phyloP scores from a whole-genome alignment of 2,113 vertebrate genomes.

The Calyptomena viridis region DNA sequence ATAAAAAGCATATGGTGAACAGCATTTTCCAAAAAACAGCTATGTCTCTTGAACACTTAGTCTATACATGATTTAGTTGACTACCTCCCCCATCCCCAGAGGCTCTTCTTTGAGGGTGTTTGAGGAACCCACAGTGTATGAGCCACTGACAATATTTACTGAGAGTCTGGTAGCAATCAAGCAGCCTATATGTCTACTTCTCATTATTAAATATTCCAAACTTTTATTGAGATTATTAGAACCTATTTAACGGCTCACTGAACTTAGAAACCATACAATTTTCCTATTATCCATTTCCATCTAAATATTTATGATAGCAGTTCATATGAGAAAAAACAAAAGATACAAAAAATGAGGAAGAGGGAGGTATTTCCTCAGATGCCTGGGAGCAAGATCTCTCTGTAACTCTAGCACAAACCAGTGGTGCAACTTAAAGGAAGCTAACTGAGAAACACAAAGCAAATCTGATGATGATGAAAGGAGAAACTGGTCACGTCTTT shows the following conservation, averaged over 20 bases:
- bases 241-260: conserved; percentile 55
- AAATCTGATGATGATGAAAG: conserved; percentile 44
- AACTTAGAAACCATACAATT: conserved; percentile 48
- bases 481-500: conserved; percentile 18
- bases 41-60: not conserved
- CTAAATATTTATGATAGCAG: conserved; percentile 50
- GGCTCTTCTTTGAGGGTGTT: not conserved
- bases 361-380: not conserved
- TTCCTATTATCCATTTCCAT: conserved; percentile 43
- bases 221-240: conserved; percentile 54
- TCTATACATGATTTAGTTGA: not conserved
- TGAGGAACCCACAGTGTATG: not conserved
- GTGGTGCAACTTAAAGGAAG: conserved; percentile 27
- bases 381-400: not conserved
- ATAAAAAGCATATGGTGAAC: not conserved
- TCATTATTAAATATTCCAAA: conserved; percentile 51
- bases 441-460: conserved; percentile 32
- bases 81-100: not conserved
- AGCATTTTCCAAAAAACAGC: not conserved
- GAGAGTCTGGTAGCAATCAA: conserved; percentile 19
- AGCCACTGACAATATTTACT: conserved; percentile 15
- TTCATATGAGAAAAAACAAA: not conserved
- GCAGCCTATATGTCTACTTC: conserved; percentile 14
- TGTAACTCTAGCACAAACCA: not conserved
- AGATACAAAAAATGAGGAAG: conserved; percentile 11